Evolutionary conservation across 2,888 invertebrate species (phyloP).

Genomic region (Smittia aterrima): DNA sequence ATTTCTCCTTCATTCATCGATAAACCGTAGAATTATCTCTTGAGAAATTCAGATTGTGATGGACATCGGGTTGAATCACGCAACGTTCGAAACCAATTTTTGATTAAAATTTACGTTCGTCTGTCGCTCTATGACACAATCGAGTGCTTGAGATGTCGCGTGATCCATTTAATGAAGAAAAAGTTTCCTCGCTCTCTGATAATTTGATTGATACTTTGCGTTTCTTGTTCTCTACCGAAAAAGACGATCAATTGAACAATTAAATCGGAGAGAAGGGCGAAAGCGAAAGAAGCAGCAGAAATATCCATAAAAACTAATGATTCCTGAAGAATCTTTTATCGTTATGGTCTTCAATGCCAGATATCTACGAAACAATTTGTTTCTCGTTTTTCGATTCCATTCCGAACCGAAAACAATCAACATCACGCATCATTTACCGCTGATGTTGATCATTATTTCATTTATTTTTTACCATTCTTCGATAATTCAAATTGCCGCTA

Average conservation of each 20-base stretch:
- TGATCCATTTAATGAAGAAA: constrained; percentile 37
- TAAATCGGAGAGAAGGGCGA: background rate
- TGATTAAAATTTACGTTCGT: background rate
- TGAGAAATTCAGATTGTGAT: constrained; percentile 1
- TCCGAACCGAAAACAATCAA: constrained; percentile 29
- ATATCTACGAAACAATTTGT: background rate
- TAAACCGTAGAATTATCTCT: constrained; percentile 14
- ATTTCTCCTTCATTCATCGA: constrained; percentile 33
- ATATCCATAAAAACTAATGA: constrained; percentile 11
- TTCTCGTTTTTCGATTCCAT: constrained; percentile 6
- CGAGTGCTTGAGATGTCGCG: constrained; percentile 28
- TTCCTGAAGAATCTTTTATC: background rate
- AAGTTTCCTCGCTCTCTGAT: constrained; percentile 5
- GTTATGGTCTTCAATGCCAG: background rate
- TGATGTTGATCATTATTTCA: constrained; percentile 41
- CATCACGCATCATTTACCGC: constrained; percentile 41
- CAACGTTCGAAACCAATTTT: constrained; percentile 22
- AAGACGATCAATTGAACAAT: constrained; percentile 19
- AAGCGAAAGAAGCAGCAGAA: background rate
- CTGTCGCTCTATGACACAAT: constrained; percentile 5
- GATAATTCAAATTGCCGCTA: constrained; percentile 36
- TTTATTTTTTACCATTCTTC: constrained; percentile 26
- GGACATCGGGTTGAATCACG: constrained; percentile 37
- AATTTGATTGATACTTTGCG: constrained; percentile 43
- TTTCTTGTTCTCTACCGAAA: constrained; percentile 35